phyloP scores from a whole-genome alignment of 2,797 vertebrate species.

The Mastacembelus armatus region DNA sequence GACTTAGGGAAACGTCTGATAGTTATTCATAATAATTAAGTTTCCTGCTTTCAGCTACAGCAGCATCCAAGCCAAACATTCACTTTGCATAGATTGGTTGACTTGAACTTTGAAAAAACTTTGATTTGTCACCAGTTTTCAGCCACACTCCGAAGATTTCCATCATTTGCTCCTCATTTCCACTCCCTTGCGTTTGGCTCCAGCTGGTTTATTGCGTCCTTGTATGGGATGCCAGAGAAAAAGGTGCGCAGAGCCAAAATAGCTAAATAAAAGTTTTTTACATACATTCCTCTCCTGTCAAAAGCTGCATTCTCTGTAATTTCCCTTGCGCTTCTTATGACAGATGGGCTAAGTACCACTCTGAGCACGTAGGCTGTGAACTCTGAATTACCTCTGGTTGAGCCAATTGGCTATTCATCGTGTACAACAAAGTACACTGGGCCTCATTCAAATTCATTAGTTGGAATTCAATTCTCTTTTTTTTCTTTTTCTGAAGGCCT shows the following conservation, averaged over 20 bases:
- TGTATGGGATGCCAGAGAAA: conserved; percentile 46
- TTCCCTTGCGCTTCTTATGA: conserved; percentile 51
- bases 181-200: conserved; percentile 52
- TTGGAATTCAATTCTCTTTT: conserved; percentile 50
- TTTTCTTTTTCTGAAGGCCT: conserved; percentile 25
- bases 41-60: conserved; percentile 40
- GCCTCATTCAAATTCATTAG: conserved; percentile 56
- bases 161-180: conserved; percentile 59
- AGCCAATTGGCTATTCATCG: conserved; percentile 68
- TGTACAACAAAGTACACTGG: conserved; percentile 60
- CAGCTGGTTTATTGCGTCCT: conserved; percentile 58
- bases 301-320: conserved; percentile 53
- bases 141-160: conserved; percentile 46
- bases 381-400: conserved; percentile 72
- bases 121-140: conserved; percentile 56
- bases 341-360: conserved; percentile 66
- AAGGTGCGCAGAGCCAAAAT: conserved; percentile 49
- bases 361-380: conserved; percentile 71
- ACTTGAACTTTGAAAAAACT: conserved; percentile 54
- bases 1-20: conserved; percentile 47
- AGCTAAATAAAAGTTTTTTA: conserved; percentile 49
- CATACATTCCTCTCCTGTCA: conserved; percentile 45
- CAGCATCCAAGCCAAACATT: conserved; percentile 63
- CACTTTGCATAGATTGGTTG: conserved; percentile 39
- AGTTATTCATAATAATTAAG: conserved; percentile 55